phyloP scores from a whole-genome alignment of 1,140 invertebrate species.

The Parapsyche elsis region DNA sequence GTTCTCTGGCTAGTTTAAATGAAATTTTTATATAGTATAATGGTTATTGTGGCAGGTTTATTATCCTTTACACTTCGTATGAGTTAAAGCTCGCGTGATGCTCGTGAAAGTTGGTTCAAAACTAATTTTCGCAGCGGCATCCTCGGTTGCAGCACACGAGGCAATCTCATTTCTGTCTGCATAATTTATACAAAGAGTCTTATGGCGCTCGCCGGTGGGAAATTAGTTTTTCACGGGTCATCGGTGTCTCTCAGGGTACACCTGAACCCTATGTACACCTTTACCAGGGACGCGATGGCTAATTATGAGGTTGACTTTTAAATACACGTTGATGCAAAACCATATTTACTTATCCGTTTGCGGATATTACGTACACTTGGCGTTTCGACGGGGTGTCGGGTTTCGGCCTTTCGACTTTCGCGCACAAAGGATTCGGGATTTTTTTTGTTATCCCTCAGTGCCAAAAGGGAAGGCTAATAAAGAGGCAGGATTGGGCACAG shows the following conservation, averaged over 20 bases:
- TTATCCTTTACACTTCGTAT: not conserved
- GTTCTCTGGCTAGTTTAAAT: no score
- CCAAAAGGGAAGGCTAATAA: conserved; percentile 41
- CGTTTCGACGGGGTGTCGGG: not conserved
- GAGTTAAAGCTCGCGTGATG: not conserved
- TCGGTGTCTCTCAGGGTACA: conserved; percentile 2
- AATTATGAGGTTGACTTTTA: not conserved
- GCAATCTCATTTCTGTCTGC: conserved; percentile 41
- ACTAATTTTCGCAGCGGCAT: conserved; percentile 34
- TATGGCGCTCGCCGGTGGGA: conserved; percentile 44
- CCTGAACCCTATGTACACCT: no score
- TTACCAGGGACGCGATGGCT: no score
- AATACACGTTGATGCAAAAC: not conserved
- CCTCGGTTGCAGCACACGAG: conserved; percentile 1
- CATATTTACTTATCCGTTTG: not conserved
- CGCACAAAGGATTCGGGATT: conserved; percentile 20
- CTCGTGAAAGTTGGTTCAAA: conserved; percentile 29
- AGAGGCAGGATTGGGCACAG: conserved; percentile 42
- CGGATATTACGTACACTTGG: not conserved
- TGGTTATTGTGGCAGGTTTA: not conserved
- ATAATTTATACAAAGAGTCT: conserved; percentile 44
- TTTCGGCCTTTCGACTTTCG: not conserved
- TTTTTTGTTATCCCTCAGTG: not conserved
- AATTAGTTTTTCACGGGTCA: conserved; percentile 49
- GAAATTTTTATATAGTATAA: not conserved